phyloP scores from a whole-genome alignment of 2,888 invertebrate species.

The Auanema sp. region DNA sequence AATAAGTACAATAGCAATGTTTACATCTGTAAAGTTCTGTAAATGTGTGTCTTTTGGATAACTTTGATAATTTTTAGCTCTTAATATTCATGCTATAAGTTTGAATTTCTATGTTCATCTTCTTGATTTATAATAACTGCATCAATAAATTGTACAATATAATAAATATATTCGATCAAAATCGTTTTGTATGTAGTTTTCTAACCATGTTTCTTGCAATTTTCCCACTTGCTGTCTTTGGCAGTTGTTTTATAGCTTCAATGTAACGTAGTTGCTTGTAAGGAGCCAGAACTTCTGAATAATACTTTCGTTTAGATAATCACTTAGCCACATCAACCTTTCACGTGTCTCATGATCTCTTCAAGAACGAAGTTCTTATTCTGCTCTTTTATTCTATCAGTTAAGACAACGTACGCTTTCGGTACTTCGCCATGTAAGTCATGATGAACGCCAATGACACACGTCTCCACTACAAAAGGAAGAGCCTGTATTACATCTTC shows the following conservation, averaged over 20 bases:
- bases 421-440: conserved; percentile 65
- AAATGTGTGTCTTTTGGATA: too few species aligned
- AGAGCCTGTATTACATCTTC: conserved; percentile 78
- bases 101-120: too few species aligned
- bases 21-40: too few species aligned
- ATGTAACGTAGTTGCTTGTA: conserved; percentile 76
- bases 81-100: too few species aligned
- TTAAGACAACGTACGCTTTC: conserved; percentile 57
- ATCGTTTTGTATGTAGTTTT: not conserved
- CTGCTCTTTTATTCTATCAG: conserved; percentile 3
- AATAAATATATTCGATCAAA: too few species aligned
- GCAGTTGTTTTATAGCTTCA: conserved; percentile 74
- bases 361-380: conserved; percentile 21
- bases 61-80: too few species aligned
- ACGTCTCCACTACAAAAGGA: conserved; percentile 76
- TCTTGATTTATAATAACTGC: too few species aligned
- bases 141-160: too few species aligned
- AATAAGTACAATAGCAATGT: too few species aligned
- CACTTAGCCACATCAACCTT: conserved; percentile 14
- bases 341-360: conserved; percentile 27
- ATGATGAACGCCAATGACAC: conserved; percentile 79
- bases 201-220: conserved; percentile 71
- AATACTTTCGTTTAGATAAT: not conserved
- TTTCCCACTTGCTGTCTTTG: conserved; percentile 77
- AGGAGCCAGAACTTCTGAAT: conserved; percentile 73